Evolutionary conservation across 1,140 invertebrate genomes (phyloP).

Genomic region (Ostrea edulis): DNA sequence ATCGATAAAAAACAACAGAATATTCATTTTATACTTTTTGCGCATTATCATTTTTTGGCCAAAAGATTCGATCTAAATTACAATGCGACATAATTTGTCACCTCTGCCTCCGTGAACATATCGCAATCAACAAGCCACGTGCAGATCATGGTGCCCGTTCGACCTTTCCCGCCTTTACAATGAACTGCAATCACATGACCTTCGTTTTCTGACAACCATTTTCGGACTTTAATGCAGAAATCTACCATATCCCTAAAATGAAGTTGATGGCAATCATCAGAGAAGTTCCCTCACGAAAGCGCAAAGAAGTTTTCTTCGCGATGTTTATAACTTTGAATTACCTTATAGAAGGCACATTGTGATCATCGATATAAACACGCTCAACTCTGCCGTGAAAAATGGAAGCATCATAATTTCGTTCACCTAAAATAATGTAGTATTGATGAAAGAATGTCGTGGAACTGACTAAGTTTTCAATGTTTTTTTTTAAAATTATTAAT

Average conservation of each 20-base stretch:
- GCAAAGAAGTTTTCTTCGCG: too few species aligned
- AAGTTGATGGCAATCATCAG: constrained; percentile 18
- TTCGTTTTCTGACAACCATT: constrained; percentile 81
- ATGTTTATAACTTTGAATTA: constrained; percentile 68
- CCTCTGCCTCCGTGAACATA: constrained; percentile 80
- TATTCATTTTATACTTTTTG: background rate
- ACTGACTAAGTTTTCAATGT: background rate
- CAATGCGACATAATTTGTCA: constrained; percentile 49
- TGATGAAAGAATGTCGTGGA: background rate
- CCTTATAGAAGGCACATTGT: constrained; percentile 83
- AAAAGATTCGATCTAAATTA: too few species aligned
- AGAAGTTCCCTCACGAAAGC: too few species aligned
- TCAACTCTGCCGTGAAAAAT: constrained; percentile 83
- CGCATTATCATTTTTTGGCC: too few species aligned
- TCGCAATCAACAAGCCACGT: constrained; percentile 82
- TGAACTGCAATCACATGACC: constrained; percentile 84
- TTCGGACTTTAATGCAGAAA: constrained; percentile 80
- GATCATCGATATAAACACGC: constrained; percentile 83
- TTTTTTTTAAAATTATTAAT: constrained; percentile 5
- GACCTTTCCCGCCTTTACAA: constrained; percentile 85
- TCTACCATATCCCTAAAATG: constrained; percentile 80
- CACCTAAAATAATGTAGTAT: constrained; percentile 76
- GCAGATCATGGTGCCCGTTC: constrained; percentile 84
- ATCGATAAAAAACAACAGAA: constrained; percentile 43
- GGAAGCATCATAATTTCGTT: constrained; percentile 82